Conservation (phyloP, 2,888 invertebrate genomes). For the Loripinus fragilis region DNA sequence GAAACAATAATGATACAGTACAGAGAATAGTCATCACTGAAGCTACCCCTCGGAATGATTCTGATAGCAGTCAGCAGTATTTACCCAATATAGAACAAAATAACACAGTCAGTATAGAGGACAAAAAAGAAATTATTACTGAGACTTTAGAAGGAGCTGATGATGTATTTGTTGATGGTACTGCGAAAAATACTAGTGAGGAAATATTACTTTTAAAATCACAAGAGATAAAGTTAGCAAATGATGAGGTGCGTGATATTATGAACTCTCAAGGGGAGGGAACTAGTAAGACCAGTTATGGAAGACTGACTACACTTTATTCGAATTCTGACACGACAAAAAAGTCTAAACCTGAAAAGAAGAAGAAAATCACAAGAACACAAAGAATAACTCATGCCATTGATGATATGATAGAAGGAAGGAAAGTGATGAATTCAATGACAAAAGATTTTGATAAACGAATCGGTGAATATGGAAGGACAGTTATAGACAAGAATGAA, state of each 20-base stretch:
- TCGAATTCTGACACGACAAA: slow-evolving; percentile 33
- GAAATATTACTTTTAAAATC: not conserved
- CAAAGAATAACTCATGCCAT: slow-evolving; percentile 66
- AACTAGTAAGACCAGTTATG: slow-evolving; percentile 55
- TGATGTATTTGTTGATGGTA: not conserved
- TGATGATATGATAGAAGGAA: slow-evolving; percentile 64
- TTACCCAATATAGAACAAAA: not conserved
- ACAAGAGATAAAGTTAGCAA: not conserved
- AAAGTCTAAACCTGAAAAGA: slow-evolving; percentile 36
- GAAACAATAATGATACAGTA: not conserved
- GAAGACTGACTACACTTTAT: slow-evolving; percentile 50
- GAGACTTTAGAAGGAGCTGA: not conserved
- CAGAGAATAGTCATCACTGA: not conserved
- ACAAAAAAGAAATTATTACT: not conserved
- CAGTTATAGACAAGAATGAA: slow-evolving; percentile 58
- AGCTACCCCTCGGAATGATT: slow-evolving; percentile 12
- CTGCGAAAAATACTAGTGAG: not conserved
- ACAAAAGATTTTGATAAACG: slow-evolving; percentile 64
- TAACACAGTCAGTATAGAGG: not conserved
- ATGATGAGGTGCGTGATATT: not conserved
- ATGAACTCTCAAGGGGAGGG: slow-evolving; percentile 16
- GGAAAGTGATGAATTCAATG: slow-evolving; percentile 67
- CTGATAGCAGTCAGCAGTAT: not conserved
- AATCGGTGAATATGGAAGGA: slow-evolving; percentile 57
- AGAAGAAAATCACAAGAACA: slow-evolving; percentile 47